phyloP scores from a whole-genome alignment of 2,113 vertebrate species.

The Pseudopipra pipra region DNA sequence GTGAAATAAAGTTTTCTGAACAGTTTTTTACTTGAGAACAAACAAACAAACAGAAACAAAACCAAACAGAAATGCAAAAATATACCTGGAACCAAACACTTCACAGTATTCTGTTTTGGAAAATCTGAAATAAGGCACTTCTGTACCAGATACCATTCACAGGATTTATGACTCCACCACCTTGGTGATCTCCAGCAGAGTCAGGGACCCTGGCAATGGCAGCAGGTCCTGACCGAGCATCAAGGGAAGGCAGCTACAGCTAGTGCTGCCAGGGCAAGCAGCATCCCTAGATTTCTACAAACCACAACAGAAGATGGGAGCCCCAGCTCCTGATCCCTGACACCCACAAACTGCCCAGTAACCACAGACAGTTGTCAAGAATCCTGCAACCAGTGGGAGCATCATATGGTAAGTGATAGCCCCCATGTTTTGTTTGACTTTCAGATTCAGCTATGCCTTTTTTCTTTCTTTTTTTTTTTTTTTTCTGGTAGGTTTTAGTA shows the following conservation, averaged over 20 bases:
- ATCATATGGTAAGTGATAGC: background rate
- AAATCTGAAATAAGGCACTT: background rate
- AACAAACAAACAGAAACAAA: background rate
- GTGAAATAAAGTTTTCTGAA: background rate
- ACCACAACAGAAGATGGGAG: background rate
- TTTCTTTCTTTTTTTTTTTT: background rate
- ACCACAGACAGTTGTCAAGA: background rate
- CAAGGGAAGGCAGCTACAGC: fast-evolving
- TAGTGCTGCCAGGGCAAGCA: fast-evolving
- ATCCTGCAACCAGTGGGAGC: background rate
- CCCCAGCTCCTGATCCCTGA: background rate
- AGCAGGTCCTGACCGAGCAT: background rate
- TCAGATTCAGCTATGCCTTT: background rate
- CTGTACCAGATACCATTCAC: background rate
- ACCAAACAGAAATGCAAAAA: background rate
- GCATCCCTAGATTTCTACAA: background rate
- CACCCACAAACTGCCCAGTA: background rate
- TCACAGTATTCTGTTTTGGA: background rate
- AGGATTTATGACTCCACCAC: background rate
- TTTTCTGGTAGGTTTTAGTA: background rate
- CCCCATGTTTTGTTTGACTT: background rate
- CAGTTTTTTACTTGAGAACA: background rate
- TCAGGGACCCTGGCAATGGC: background rate
- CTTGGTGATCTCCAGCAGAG: background rate
- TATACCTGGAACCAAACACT: background rate